Conservation (phyloP, 2,797 vertebrate species). For the Antrozous pallidus region DNA sequence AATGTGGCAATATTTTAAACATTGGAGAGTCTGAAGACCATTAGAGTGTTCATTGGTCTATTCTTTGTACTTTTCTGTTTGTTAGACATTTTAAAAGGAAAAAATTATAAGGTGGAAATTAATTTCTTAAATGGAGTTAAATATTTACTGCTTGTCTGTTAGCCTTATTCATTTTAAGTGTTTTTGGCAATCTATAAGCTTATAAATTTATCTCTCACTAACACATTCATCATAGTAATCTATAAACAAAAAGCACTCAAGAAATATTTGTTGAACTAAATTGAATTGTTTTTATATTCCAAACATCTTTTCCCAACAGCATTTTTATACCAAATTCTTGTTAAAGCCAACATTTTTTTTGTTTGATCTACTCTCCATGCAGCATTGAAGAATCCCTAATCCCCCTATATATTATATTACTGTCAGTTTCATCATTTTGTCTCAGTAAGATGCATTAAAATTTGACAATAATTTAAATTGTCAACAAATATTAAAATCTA, state of each 20-base stretch:
- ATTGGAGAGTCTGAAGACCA: not conserved
- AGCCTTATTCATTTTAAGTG: slow-evolving; percentile 5
- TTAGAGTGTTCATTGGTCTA: not conserved
- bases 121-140: slow-evolving; percentile 33
- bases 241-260: slow-evolving; percentile 32
- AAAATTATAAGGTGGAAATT: not conserved
- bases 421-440: slow-evolving; percentile 34
- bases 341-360: slow-evolving; percentile 15
- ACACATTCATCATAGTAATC: slow-evolving; percentile 6
- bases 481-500: slow-evolving; percentile 25
- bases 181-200: slow-evolving; percentile 15
- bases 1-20: not conserved
- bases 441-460: slow-evolving; percentile 3
- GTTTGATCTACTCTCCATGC: not conserved
- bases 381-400: not conserved
- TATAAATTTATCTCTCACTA: slow-evolving; percentile 4
- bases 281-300: not conserved
- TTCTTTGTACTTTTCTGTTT: not conserved
- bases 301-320: not conserved
- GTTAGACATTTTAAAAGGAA: not conserved
- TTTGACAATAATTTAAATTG: slow-evolving; percentile 41
- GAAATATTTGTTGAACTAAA: slow-evolving; percentile 41
- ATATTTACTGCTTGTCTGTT: not conserved
- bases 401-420: not conserved
- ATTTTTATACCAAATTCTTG: slow-evolving; percentile 36